Base-by-base conservation (phyloP, 2,888 invertebrate genomes). In the Anodontia alba region DNA sequence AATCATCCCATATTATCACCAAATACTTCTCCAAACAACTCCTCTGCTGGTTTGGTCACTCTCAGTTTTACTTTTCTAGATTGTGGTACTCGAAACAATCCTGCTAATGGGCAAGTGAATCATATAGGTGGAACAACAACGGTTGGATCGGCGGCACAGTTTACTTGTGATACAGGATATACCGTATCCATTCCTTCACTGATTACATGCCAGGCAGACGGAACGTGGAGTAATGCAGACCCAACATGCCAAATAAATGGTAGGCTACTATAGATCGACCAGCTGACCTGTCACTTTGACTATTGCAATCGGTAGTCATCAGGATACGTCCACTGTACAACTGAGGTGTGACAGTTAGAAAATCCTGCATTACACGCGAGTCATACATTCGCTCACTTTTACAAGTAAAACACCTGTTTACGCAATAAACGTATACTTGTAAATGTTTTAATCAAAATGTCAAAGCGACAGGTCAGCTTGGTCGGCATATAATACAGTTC, bases 211-310 rank as follows among this genome's bases (percentile, higher is more conserved):
- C 36, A 38, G 23, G 54, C 31, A 8, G 57, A 57, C 20, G 73
- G 73, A 36, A 42, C 42, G 0, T 73, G 73, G 72, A 75, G 23
- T 78, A 78, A 68, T 46, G 75, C 51, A 5, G 8, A 10, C 5
- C 17, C 51, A 20, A 20, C 20, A 10, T 51, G 51, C 23, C 12
- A 51, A 15, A 51, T 51, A 7, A n/a, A n/a, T 12, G 51, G 51
- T 51, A 51, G 20, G 51, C 20, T 12, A 3, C 57, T 20, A n/a
- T n/a, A n/a, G 20, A 51, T 3, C 20, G 51, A 51, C 23, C 3
- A n/a, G n/a, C n/a, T n/a, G n/a, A n/a, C n/a, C n/a, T 12, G 17
- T 43, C 43, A 17, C 10, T 12, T 12, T 17, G 17, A 17, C 8
- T 43, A 43, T 17, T 8, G 43, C 43, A 17, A 8, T 8, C 17